These are phyloP conservation scores for Eilema caniola DNA, from an alignment of 2,888 invertebrate species.

Conservation along the genomic window DNA sequence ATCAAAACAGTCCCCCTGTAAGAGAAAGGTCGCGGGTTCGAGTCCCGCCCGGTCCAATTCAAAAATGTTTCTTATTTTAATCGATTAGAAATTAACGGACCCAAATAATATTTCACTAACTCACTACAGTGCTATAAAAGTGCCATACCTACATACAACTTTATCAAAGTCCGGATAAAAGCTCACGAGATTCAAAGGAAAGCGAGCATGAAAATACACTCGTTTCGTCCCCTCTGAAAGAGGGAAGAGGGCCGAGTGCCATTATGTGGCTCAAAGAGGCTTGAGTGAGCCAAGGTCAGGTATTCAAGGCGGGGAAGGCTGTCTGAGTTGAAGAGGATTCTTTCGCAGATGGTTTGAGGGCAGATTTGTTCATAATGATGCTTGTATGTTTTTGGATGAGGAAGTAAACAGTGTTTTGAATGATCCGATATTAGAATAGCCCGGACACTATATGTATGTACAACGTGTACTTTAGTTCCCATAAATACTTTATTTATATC, in stretches of 20 bases:
- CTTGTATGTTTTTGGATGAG: neutral
- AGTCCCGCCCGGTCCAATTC: too few species aligned
- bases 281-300: conserved; percentile 17
- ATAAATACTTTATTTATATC: too few species aligned
- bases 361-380: neutral
- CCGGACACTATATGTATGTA: too few species aligned
- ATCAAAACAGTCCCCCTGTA: too few species aligned
- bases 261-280: conserved; percentile 13
- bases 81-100: too few species aligned
- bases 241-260: conserved; percentile 9
- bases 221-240: conserved; percentile 15
- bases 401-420: neutral
- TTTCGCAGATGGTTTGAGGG: neutral
- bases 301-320: conserved; percentile 7
- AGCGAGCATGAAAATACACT: conserved; percentile 19
- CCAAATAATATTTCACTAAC: too few species aligned
- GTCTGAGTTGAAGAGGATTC: conserved; percentile 7
- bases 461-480: too few species aligned
- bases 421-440: too few species aligned
- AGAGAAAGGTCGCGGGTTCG: too few species aligned
- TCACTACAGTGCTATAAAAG: neutral
- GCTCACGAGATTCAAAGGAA: neutral
- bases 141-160: neutral
- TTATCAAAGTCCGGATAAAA: neutral
- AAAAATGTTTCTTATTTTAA: too few species aligned